A percentile compares a stretch with the other conserved stretches of the same genome.
Conservation (phyloP, 1,140 invertebrate genomes). For the Hyphantria cunea region DNA sequence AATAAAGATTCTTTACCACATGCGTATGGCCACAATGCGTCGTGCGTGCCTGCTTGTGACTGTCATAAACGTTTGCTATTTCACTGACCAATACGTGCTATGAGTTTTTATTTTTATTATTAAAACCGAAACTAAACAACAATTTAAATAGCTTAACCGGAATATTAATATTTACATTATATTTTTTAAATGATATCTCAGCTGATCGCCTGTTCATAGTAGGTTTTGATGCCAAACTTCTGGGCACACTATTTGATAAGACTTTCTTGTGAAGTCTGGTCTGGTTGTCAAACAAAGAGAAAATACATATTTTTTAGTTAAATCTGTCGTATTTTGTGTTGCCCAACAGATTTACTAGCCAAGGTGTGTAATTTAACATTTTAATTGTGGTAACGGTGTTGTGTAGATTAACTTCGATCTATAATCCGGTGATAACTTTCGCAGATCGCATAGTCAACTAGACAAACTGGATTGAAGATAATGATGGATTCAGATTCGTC, state of each 20-base stretch:
- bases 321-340: slow-evolving; percentile 44
- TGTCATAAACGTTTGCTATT: too few relatives aligned
- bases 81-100: too few relatives aligned
- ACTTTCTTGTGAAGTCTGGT: slow-evolving; percentile 31
- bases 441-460: slow-evolving; percentile 57
- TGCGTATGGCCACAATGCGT: too few relatives aligned
- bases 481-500: slow-evolving; percentile 77
- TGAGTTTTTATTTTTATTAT: too few relatives aligned
- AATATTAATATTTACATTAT: too few relatives aligned
- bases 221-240: too few relatives aligned
- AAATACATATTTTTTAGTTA: slow-evolving; percentile 44
- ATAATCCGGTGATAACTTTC: slow-evolving; percentile 37
- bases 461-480: slow-evolving; percentile 69
- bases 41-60: too few relatives aligned
- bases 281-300: slow-evolving; percentile 56
- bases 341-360: slow-evolving; percentile 27
- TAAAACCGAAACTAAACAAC: too few relatives aligned
- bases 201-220: too few relatives aligned
- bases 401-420: slow-evolving; percentile 8
- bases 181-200: too few relatives aligned
- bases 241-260: slow-evolving; percentile 6
- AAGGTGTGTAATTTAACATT: slow-evolving; percentile 33
- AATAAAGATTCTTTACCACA: too few relatives aligned
- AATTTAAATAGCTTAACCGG: too few relatives aligned
- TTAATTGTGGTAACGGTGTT: not conserved